Conservation (phyloP, 1,140 invertebrate species). For the Holcopasites calliopsidis region DNA sequence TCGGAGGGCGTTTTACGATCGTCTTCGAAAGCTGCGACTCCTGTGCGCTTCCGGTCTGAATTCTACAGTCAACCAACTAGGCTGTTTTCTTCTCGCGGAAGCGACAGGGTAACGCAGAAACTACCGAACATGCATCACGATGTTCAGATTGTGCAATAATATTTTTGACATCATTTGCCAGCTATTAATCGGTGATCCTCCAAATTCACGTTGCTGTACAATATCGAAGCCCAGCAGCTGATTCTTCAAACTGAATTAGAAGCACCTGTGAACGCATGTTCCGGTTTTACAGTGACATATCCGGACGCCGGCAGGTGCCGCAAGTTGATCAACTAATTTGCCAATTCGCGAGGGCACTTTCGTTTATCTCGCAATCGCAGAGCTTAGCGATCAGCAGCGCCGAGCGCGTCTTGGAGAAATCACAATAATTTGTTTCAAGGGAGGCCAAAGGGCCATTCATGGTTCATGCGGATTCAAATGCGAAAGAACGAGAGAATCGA, state of each 20-base stretch:
- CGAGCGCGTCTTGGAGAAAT: neutral
- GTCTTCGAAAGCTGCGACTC: slow-evolving; percentile 64
- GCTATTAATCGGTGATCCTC: slow-evolving; percentile 18
- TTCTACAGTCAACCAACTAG: slow-evolving; percentile 52
- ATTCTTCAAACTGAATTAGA: slow-evolving; percentile 36
- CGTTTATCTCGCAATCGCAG: slow-evolving; percentile 42
- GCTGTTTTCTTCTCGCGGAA: slow-evolving; percentile 43
- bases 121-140: slow-evolving; percentile 2
- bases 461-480: slow-evolving; percentile 23
- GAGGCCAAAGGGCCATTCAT: no score
- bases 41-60: slow-evolving; percentile 57
- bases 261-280: slow-evolving; percentile 61
- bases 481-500: slow-evolving; percentile 20
- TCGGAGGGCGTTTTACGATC: slow-evolving; percentile 62
- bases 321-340: slow-evolving; percentile 63
- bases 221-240: slow-evolving; percentile 27
- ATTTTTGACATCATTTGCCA: slow-evolving; percentile 6
- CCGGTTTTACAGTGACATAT: slow-evolving; percentile 46
- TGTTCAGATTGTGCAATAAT: neutral
- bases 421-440: no score
- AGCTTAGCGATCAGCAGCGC: slow-evolving; percentile 52
- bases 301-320: slow-evolving; percentile 51
- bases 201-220: slow-evolving; percentile 41
- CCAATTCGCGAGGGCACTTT: slow-evolving; percentile 56
- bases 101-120: slow-evolving; percentile 36